Percentiles rank a stretch among this genome's conserved stretches.
Conservation (phyloP, 2,797 vertebrate species). For the Jordanella pulchra region DNA sequence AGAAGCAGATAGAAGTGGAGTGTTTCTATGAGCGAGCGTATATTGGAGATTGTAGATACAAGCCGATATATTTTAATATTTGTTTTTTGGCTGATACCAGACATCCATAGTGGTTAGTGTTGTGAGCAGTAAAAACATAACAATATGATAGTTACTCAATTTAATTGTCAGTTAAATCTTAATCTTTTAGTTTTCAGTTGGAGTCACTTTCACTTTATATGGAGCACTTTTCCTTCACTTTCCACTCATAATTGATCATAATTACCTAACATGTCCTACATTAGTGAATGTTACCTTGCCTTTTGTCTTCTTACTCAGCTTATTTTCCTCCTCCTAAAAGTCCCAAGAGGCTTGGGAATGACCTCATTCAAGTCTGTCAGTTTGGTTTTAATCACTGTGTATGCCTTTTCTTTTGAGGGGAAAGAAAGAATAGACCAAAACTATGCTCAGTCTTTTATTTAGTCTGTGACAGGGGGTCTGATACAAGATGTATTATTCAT, state of each 20-base stretch:
- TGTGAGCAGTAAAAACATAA: not conserved
- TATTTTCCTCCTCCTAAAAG: constrained; percentile 34
- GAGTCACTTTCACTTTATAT: not conserved
- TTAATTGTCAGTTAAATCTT: not conserved
- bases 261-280: constrained; percentile 57
- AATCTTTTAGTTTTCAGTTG: constrained; percentile 1
- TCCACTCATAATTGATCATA: constrained; percentile 54
- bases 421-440: constrained; percentile 26
- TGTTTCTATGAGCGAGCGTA: no score
- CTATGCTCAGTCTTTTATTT: constrained; percentile 39
- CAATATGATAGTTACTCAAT: not conserved
- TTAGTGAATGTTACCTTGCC: constrained; percentile 26
- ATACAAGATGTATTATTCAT: constrained; percentile 16
- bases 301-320: constrained; percentile 32
- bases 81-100: no score
- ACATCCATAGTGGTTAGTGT: not conserved
- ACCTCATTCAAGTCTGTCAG: constrained; percentile 51
- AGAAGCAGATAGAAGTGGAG: no score
- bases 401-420: constrained; percentile 40
- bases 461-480: constrained; percentile 21
- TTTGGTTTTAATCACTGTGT: constrained; percentile 55
- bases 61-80: no score
- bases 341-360: constrained; percentile 45
- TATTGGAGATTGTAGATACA: no score
- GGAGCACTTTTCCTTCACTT: not conserved